A percentile compares a stretch with the other conserved stretches of the same genome.
Conservation (phyloP, 2,888 invertebrate genomes). For the Chymomyza procnemis region DNA sequence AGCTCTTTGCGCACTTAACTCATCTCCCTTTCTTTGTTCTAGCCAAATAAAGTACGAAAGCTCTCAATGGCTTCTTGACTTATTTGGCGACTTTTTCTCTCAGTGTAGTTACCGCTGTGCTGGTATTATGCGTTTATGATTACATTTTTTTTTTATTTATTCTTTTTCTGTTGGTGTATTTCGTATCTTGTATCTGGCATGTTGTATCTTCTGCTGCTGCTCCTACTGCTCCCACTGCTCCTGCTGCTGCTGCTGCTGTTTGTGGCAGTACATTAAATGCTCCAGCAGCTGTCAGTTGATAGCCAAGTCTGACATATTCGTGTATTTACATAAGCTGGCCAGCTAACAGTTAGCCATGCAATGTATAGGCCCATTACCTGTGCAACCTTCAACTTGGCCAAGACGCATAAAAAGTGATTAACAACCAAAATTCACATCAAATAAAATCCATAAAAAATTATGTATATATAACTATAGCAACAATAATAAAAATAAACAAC, state of each 20-base stretch:
- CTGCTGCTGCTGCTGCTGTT: neutral
- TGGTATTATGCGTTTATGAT: neutral
- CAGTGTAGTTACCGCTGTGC: neutral
- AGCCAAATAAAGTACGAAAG: no score
- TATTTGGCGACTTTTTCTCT: no score
- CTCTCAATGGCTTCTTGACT: no score
- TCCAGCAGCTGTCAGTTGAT: neutral
- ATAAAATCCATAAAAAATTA: neutral
- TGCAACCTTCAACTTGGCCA: neutral
- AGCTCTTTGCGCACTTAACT: no score
- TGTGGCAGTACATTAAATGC: neutral
- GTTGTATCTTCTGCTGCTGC: neutral
- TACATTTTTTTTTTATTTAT: neutral
- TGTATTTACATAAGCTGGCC: neutral
- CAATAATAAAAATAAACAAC: neutral
- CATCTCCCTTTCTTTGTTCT: no score
- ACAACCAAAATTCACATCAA: neutral
- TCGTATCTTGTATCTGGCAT: neutral
- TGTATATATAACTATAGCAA: neutral
- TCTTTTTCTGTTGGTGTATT: neutral
- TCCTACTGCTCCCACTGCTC: no score
- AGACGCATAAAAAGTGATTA: neutral
- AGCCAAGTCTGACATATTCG: no score
- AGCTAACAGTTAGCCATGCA: neutral
- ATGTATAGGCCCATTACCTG: neutral